Evolutionary conservation across 2,888 invertebrate genomes (phyloP), one percentile per base, ranked within the genome.

Genomic region (Drosophila monieri): DNA sequence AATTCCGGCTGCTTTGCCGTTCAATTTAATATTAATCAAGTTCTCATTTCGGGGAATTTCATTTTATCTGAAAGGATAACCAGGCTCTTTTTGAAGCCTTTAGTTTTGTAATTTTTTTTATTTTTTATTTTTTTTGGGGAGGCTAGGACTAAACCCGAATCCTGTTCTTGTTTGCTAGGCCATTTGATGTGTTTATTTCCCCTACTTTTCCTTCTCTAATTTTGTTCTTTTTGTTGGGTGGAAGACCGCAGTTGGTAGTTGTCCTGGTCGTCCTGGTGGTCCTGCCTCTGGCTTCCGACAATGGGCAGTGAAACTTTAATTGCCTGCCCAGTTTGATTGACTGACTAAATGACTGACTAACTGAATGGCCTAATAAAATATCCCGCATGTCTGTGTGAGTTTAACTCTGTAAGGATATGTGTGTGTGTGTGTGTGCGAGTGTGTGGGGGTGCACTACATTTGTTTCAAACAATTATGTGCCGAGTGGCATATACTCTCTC

Each of bases 391-490:
- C 39, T 15, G 44, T 43, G 41, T 35, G 51, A 35, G 18, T 21
- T 21, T 32, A n/a, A 23, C 10, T 27, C 59, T 47, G 51, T 62
- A 61, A 25, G 46, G 56, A n/a, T 43, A 25, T 30, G 6, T 27
- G 12, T 52, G 35, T 52, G 35, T 51, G 18, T 51, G 59, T 58
- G 48, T 53, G 25, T 21, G 44, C 39, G 39, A 10, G 35, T 23
- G 44, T 58, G 64, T 72, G 47, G 74, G 67, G 73, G 68, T 79
- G 80, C 78, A 81, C 78, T 81, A 80, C 79, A 80, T 81, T 80
- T 80, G 80, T 80, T 80, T 79, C 79, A 78, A 81, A 80, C 80
- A 81, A 80, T 79, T 80, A 80, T 81, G 80, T 80, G 79, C 81
- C 77, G 80, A 80, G 80, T 77, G 70, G 62, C 66, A 64, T 30